phyloP scores from a whole-genome alignment of 2,797 vertebrate genomes.

The Cuniculus paca region DNA sequence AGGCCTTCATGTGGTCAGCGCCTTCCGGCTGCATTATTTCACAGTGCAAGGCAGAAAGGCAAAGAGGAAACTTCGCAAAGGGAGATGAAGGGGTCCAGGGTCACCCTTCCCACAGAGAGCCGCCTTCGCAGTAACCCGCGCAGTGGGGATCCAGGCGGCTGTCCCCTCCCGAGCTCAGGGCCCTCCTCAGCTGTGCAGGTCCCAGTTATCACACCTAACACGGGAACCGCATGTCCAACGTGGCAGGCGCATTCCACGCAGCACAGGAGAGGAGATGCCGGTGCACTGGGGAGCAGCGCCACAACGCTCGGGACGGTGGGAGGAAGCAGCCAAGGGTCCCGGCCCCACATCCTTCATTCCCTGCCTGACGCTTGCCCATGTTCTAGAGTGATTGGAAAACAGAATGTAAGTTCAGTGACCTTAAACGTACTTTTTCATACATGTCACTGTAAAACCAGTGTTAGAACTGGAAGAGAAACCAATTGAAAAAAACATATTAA shows the following conservation, averaged over 20 bases:
- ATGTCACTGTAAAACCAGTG: not conserved
- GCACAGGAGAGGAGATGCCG: not conserved
- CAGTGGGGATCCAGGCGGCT: fast-evolving
- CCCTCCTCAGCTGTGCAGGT: not conserved
- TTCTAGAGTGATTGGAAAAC: not conserved
- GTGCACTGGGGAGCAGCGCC: not conserved
- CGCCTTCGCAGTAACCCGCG: too few species aligned
- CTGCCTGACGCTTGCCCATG: not conserved
- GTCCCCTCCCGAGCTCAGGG: not conserved
- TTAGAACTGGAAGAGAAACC: not conserved
- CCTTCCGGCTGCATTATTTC: not conserved
- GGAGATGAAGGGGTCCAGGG: not conserved
- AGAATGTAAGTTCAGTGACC: not conserved
- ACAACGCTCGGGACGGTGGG: not conserved
- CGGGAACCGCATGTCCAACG: too few species aligned
- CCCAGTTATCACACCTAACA: fast-evolving
- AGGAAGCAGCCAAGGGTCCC: not conserved
- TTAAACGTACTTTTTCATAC: not conserved
- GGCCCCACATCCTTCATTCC: not conserved
- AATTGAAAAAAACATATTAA: not conserved
- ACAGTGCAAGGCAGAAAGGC: not conserved
- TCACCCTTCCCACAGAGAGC: not conserved
- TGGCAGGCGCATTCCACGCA: not conserved
- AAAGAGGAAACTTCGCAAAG: not conserved
- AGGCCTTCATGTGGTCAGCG: fast-evolving